Base-by-base conservation (phyloP, 2,113 vertebrate genomes). In the Formicarius rufipectus region DNA sequence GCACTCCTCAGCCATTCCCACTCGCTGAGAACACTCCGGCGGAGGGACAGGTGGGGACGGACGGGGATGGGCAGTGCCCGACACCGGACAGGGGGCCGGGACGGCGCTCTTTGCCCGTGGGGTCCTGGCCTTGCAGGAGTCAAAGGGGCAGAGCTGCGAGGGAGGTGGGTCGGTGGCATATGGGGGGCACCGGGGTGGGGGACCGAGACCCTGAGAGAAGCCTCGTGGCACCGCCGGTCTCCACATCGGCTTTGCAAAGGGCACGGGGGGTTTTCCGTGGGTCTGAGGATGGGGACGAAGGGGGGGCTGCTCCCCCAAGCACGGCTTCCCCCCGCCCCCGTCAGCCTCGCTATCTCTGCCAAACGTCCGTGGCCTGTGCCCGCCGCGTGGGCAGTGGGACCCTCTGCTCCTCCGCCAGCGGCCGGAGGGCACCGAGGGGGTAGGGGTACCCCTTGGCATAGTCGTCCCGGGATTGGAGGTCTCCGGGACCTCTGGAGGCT, bases 321-420 rank as follows among this genome's bases (percentile, higher is more conserved):
- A 18, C 2, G 2, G 4, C 3, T 21, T 6, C 0, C 35, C n/a
- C 55, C 50, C 8, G 14, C 13, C 44, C 58, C 58, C 6, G 37
- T 56, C 27, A 5, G 60, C 55, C 94, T 33, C 67, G 81, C 97
- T 99, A 99, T 98, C 99, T 98, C 60, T 98, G 98, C 99, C 99
- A 99, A 69, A 97, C 67, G 19, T 98, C 98, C 8, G 80, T 92
- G 52, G 97, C 84, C 78, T 98, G 98, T 77, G 96, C 84, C 40
- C 98, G 96, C 83, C 98, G 98, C 20, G 97, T 2, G 2, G 97
- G 78, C 35, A 95, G 85, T 1, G 97, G 87, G 58, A 93, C 52
- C 25, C 97, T 33, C 35, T 98, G 98, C 75, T 98, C 98, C 40
- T 98, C 98, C 0, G 95, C 94, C 37, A 96, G 91, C 7, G 96